These are phyloP conservation scores for Camponotus fellah DNA, from an alignment of 2,888 invertebrate genomes.

Conservation along the genomic window DNA sequence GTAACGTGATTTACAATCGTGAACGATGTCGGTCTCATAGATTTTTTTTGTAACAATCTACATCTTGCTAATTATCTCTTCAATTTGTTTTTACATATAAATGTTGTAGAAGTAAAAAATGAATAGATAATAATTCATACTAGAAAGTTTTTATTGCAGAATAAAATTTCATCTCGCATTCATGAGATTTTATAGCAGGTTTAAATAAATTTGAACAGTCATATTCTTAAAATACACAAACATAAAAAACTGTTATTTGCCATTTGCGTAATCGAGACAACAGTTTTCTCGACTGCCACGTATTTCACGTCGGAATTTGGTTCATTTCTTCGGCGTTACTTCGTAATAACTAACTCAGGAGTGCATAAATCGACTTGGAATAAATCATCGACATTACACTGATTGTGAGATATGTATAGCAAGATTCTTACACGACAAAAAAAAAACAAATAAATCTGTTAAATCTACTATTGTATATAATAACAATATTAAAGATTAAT, in stretches of 20 bases:
- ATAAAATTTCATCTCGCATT: background rate
- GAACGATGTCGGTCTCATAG: background rate
- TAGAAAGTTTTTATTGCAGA: background rate
- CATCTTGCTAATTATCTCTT: constrained; percentile 14
- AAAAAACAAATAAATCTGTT: background rate
- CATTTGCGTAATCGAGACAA: constrained; percentile 23
- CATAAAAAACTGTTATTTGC: constrained; percentile 23
- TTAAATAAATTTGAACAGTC: constrained; percentile 7
- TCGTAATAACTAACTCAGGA: constrained; percentile 1
- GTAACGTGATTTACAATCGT: background rate
- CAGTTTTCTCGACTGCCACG: background rate
- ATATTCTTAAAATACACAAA: background rate
- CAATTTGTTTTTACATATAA: constrained; percentile 1
- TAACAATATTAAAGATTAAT: constrained; percentile 1
- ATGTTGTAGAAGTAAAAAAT: background rate
- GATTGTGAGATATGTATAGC: background rate
- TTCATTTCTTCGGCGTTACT: constrained; percentile 14
- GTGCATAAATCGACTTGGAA: constrained; percentile 1
- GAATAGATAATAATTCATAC: background rate
- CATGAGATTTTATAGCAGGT: background rate
- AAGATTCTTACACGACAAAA: background rate
- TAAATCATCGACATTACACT: constrained; percentile 12
- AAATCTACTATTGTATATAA: background rate
- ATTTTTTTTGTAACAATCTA: constrained; percentile 11
- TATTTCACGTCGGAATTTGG: constrained; percentile 35